Base-by-base conservation (phyloP, 1,140 invertebrate genomes). In the Drosophila setifemur region DNA sequence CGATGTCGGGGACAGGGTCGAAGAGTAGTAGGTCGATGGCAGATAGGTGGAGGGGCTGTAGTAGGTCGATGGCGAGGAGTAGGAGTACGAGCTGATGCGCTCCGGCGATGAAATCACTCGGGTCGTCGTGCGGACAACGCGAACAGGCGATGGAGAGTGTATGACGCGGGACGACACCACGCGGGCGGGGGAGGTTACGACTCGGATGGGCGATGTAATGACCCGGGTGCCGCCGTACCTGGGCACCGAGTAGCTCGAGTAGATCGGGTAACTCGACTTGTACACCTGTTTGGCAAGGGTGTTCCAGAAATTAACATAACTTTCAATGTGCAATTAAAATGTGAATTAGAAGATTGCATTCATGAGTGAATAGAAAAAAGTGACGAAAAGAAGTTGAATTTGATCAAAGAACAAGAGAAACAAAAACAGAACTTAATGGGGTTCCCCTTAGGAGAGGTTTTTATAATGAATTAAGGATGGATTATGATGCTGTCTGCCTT, bases 11-110 rank as follows among this genome's bases (percentile, higher is more conserved):
- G 77, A 71, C 58, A 88, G 89, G 61, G 68, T 39, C 53, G 82
- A 89, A 60, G 77, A 73, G 94, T 94, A 68, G 94, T 94, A 68
- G 95, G 93, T 55, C 92, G 92, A 76, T 92, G 79, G 73, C 67
- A 85, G 54, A 48, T 81, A 88, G 33, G 16, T 18, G 14, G 76
- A 70, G 35, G 69, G 67, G 55, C 78, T 83, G 53, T 85, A 85
- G 45, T 78, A 87, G 53, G 81, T 58, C 64, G 79, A 64, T 66
- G 88, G 88, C 43, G 74, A 49, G 40, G 40, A 45, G 52, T 88
- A 89, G 33, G 68, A 57, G 50, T 85, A 89, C 28, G 69, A 69
- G 26, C 68, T 44, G 14, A 77, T 89, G 72, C 88, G 77, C 58
- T 90, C 83, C 66, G 88, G 88, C n/a, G 88, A 90, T 49, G 87